Percentiles rank a stretch among this genome's conserved stretches.
phyloP scores from a whole-genome alignment of 2,888 invertebrate species.

The Drosophila macrospina region DNA sequence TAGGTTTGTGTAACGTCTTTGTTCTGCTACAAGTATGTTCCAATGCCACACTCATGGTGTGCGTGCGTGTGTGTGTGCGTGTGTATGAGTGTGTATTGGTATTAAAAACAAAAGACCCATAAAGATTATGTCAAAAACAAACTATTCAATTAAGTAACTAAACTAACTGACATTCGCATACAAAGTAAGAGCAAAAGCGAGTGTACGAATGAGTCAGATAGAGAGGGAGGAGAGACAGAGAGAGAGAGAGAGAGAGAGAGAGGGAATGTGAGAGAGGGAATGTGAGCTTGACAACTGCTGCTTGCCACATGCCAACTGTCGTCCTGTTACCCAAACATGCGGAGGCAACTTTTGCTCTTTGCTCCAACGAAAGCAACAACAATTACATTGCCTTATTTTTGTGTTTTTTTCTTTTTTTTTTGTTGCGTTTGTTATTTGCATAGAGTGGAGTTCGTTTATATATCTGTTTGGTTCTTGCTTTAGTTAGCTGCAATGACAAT shows the following conservation, averaged over 20 bases:
- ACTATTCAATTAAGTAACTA: slow-evolving; percentile 82
- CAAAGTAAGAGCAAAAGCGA: not conserved
- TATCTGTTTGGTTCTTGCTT: slow-evolving; percentile 28
- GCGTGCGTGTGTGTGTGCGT: slow-evolving; percentile 21
- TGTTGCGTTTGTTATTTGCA: slow-evolving; percentile 47
- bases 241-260: not conserved
- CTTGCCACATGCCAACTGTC: slow-evolving; percentile 53
- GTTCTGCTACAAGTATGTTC: slow-evolving; percentile 30
- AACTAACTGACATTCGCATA: slow-evolving; percentile 78
- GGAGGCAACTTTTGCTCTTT: slow-evolving; percentile 71
- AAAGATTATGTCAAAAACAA: slow-evolving; percentile 81
- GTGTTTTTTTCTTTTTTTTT: too few species aligned
- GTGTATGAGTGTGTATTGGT: slow-evolving; percentile 44
- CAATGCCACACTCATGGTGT: slow-evolving; percentile 21
- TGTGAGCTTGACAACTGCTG: slow-evolving; percentile 25
- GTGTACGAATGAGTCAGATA: not conserved
- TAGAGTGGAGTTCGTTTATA: slow-evolving; percentile 33
- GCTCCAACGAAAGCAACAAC: slow-evolving; percentile 62
- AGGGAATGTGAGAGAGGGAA: not conserved
- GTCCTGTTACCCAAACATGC: slow-evolving; percentile 47
- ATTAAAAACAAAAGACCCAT: slow-evolving; percentile 80
- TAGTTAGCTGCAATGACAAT: slow-evolving; percentile 52
- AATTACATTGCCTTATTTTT: slow-evolving; percentile 44
- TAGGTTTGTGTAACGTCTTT: slow-evolving; percentile 66
- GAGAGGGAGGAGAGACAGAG: not conserved